These are phyloP conservation scores for Hecatera dysodea DNA, from an alignment of 2,888 invertebrate genomes.

Conservation along the genomic window DNA sequence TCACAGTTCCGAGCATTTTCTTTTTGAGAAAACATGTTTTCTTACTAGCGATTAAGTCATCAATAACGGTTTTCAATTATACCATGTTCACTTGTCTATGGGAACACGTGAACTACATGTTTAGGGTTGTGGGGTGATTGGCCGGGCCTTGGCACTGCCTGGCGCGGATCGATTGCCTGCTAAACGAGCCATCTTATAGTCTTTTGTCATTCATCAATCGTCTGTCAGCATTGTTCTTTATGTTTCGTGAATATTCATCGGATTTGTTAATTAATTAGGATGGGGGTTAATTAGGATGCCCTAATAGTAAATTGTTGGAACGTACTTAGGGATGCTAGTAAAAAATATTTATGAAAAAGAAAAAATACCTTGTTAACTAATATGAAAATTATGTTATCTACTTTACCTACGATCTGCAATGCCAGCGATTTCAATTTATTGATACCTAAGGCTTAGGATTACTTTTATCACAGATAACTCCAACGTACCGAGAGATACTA, in stretches of 20 bases:
- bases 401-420: slow-evolving; percentile 13
- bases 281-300: slow-evolving; percentile 6
- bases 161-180: slow-evolving; percentile 84
- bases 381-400: slow-evolving; percentile 26
- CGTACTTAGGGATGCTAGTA: background rate
- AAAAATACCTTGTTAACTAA: background rate
- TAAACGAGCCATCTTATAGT: slow-evolving; percentile 75
- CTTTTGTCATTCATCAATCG: slow-evolving; percentile 79
- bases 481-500: slow-evolving; percentile 22
- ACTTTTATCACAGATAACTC: slow-evolving; percentile 48
- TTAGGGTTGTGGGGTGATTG: slow-evolving; percentile 83
- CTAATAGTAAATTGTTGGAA: slow-evolving; percentile 2
- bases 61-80: slow-evolving; percentile 24
- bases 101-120: slow-evolving; percentile 69
- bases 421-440: slow-evolving; percentile 29
- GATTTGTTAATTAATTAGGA: slow-evolving; percentile 28
- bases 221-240: slow-evolving; percentile 60
- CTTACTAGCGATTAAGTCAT: slow-evolving; percentile 16
- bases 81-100: slow-evolving; percentile 26
- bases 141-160: slow-evolving; percentile 81
- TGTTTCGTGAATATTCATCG: slow-evolving; percentile 57
- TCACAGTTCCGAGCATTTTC: background rate
- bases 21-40: background rate
- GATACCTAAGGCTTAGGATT: slow-evolving; percentile 36
- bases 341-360: slow-evolving; percentile 16